Percentiles rank a stretch among this genome's conserved stretches.
Evolutionary conservation across 2,113 vertebrate species (phyloP).

Genomic region (Sus scrofa): T2T-Sscrofa CM000812.6:80066501-80067000

Average conservation of each 20-base stretch:
- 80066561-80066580: not conserved
- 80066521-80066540: not conserved
- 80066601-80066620: not conserved
- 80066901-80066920: not conserved
- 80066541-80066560: not conserved
- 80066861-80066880: conserved; percentile 27
- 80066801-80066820: conserved; percentile 24
- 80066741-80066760: not conserved
- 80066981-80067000: not conserved
- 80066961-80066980: conserved; percentile 21
- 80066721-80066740: not conserved
- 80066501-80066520: not conserved
- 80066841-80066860: not conserved
- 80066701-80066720: not conserved
- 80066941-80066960: not conserved
- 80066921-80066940: conserved; percentile 38
- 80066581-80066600: conserved; percentile 9
- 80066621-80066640: not conserved
- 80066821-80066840: not conserved
- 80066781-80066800: not conserved
- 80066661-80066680: conserved; percentile 42
- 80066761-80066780: conserved; percentile 44
- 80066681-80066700: conserved; percentile 7
- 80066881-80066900: conserved; percentile 29
- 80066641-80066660: not conserved